These are phyloP conservation scores for Dysmachus trigonus DNA, from an alignment of 2,888 invertebrate genomes.

Conservation along the genomic window DNA sequence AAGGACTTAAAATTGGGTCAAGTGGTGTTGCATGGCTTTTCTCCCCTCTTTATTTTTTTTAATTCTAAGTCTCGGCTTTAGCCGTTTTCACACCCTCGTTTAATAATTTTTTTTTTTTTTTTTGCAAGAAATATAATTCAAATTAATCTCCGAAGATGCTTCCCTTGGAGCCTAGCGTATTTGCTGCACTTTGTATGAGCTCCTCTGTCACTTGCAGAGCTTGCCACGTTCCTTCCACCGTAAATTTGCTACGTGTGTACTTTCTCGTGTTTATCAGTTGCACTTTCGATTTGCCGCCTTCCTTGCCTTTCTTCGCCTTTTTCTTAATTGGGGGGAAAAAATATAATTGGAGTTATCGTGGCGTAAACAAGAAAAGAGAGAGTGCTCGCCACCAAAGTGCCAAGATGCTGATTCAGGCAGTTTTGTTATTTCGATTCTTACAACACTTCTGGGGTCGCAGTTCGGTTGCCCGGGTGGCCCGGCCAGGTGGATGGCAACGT, in stretches of 20 bases:
- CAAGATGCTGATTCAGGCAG: neutral
- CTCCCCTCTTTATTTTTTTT: neutral
- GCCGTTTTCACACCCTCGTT: neutral
- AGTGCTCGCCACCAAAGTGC: neutral
- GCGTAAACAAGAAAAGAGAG: constrained; percentile 16
- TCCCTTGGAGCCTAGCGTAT: neutral
- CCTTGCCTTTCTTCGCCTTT: neutral
- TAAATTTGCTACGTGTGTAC: neutral
- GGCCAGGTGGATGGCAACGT: neutral
- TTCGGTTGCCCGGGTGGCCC: neutral
- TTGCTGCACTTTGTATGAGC: neutral
- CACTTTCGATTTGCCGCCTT: neutral
- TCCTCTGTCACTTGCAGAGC: neutral
- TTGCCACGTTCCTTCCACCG: constrained; percentile 1
- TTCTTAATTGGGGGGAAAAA: neutral
- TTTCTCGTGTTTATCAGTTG: constrained; percentile 4
- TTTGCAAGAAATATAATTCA: neutral
- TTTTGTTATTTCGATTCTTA: neutral
- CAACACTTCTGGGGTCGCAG: neutral
- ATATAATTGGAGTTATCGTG: neutral
- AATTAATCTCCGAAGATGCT: neutral
- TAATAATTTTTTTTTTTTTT: neutral
- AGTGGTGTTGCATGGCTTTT: neutral
- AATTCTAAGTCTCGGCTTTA: neutral
- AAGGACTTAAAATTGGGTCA: constrained; percentile 19